Base-by-base conservation (phyloP, 92 coral and sea anemone species). In the Parazoanthus darwini region DNA sequence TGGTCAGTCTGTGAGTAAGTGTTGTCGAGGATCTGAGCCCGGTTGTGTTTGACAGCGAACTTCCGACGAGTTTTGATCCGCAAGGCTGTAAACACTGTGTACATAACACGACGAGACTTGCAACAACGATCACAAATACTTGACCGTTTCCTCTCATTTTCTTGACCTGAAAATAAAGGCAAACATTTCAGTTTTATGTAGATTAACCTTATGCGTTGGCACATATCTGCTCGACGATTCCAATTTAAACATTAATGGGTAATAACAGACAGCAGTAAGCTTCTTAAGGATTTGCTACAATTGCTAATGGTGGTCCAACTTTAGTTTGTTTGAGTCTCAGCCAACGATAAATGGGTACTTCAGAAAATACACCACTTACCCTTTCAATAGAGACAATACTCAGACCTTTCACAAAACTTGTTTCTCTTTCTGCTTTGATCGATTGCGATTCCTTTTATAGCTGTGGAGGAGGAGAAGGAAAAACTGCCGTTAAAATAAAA, bases 101-200 rank as follows among this genome's bases (percentile, higher is more conserved):
- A 37, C 87, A 71, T 9, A 84, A 48, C 67, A 72, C 44, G 20
- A 39, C 25, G 25, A 76, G n/a, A 76, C 39, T 23, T 13, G 54
- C 48, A 44, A 84, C 87, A 26, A 72, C 33, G 25, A 33, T 66
- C 66, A 72, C 67, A 51, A 84, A 50, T 18, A 71, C 79, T 71
- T 84, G 87, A 48, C 25, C 74, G 36, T 72, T 71, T 84, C 87
- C 75, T 29, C 48, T 26, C 87, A 84, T 84, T 48, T 48, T 84
- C 50, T 72, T 84, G 37, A 72, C 87, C 87, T 84, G 79, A n/a
- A 84, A 48, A 71, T 33, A 70, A 46, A 84, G 36, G 44, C 65
- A 23, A 84, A 48, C 15, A 14, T 0, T 36, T 70, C 25, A 84
- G 78, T 72, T 84, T 39, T 67, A 70, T 23, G 48, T 10, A 26